These are phyloP conservation scores for Chelon labrosus DNA, from an alignment of 2,797 vertebrate genomes.

Conservation along the genomic window DNA sequence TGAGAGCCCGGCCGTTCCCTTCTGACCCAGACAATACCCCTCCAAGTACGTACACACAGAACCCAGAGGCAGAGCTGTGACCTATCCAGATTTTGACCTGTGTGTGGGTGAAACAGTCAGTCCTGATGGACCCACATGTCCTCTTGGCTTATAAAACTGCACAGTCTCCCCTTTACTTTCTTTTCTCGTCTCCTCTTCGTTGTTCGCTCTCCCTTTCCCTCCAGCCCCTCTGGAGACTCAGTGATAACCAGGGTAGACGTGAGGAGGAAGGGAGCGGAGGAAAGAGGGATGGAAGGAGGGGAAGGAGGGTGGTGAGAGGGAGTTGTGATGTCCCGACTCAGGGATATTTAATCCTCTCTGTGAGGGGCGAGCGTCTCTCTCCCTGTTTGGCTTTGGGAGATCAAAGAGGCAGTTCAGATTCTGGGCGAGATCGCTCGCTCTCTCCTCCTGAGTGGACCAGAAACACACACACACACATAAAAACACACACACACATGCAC, in stretches of 20 bases:
- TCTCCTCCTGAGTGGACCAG: conserved; percentile 85
- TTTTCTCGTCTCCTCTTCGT: conserved; percentile 52
- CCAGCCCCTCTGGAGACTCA: conserved; percentile 77
- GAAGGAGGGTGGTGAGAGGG: conserved; percentile 54
- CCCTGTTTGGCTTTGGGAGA: conserved; percentile 84
- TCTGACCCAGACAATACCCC: conserved; percentile 44
- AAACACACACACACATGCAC: conserved; percentile 32
- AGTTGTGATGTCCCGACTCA: conserved; percentile 85
- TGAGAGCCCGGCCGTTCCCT: conserved; percentile 39
- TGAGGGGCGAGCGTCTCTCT: conserved; percentile 79
- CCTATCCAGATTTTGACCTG: conserved; percentile 67
- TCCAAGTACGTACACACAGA: conserved; percentile 4
- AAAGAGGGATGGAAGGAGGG: conserved; percentile 54
- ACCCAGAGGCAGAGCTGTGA: conserved; percentile 46
- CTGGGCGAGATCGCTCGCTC: conserved; percentile 90
- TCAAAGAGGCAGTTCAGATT: conserved; percentile 95
- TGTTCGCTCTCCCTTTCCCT: conserved; percentile 57
- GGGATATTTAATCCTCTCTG: conserved; percentile 87
- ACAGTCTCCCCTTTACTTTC: conserved; percentile 56
- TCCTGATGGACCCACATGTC: conserved; percentile 67
- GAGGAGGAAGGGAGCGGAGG: conserved; percentile 79
- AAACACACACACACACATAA: conserved; percentile 31
- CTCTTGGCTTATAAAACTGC: conserved; percentile 58
- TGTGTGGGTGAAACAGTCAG: conserved; percentile 68
- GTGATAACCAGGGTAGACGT: conserved; percentile 78